Conservation (phyloP, 2,113 vertebrate species). For the Coregonus clupeaformis region DNA sequence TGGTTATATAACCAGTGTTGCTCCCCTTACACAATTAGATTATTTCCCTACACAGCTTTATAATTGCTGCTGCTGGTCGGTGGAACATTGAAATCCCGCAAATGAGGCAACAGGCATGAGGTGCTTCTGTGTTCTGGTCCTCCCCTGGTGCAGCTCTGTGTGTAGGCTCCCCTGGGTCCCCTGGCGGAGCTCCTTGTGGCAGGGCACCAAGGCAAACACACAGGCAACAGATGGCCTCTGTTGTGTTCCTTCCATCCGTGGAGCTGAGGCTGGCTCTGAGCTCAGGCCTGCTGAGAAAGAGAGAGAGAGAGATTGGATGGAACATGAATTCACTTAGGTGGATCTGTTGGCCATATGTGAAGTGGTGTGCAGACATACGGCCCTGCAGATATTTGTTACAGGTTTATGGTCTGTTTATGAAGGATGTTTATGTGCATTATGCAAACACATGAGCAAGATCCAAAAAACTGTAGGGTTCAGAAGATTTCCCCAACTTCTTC, state of each 20-base stretch:
- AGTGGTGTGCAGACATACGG: background rate
- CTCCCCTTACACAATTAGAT: slow-evolving; percentile 32
- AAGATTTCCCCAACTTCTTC: background rate
- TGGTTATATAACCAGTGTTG: slow-evolving; percentile 35
- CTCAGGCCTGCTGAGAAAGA: slow-evolving; percentile 11
- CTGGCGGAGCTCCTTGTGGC: slow-evolving; percentile 57
- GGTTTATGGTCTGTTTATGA: background rate
- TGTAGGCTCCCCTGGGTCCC: slow-evolving; percentile 51
- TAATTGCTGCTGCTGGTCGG: slow-evolving; percentile 41
- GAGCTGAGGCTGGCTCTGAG: slow-evolving; percentile 36
- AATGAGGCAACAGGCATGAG: slow-evolving; percentile 27
- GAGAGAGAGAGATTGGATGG: background rate
- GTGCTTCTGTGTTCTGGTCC: slow-evolving; percentile 47
- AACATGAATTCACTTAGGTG: background rate
- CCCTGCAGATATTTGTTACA: background rate
- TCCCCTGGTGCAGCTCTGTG: slow-evolving; percentile 34
- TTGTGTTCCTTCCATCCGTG: slow-evolving; percentile 50
- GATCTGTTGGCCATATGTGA: background rate
- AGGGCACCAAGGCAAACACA: slow-evolving; percentile 60
- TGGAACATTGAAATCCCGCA: slow-evolving; percentile 10
- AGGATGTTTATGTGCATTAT: background rate
- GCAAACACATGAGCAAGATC: background rate
- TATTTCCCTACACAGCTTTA: slow-evolving; percentile 33
- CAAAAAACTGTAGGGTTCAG: background rate
- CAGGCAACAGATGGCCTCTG: slow-evolving; percentile 65